A percentile compares a stretch with the other conserved stretches of the same genome.
phyloP scores from a whole-genome alignment of 2,113 vertebrate species.

The Climacteris rufus region DNA sequence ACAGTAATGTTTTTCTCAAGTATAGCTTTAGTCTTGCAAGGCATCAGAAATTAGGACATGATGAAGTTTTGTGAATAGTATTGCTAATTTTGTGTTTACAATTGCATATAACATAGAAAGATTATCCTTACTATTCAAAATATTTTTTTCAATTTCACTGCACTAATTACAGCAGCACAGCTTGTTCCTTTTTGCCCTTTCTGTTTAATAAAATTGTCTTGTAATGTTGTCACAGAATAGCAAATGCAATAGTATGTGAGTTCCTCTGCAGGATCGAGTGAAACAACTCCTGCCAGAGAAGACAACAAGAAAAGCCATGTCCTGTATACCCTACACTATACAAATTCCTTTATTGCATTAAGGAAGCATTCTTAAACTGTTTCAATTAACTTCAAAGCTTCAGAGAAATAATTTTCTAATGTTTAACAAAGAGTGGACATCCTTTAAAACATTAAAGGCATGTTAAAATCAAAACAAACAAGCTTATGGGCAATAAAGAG shows the following conservation, averaged over 20 bases:
- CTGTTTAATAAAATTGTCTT: background rate
- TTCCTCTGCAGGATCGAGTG: background rate
- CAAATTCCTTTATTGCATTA: background rate
- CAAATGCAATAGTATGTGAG: background rate
- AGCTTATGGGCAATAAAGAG: background rate
- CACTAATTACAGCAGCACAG: background rate
- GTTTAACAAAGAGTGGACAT: background rate
- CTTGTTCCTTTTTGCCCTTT: background rate
- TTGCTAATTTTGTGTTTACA: background rate
- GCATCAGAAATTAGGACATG: background rate
- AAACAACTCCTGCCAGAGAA: background rate
- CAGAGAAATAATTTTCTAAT: background rate
- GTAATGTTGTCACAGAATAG: background rate
- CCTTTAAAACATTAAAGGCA: background rate
- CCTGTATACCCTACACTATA: background rate
- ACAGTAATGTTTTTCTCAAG: background rate
- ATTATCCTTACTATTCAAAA: background rate
- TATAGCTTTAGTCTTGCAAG: background rate
- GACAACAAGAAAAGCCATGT: background rate
- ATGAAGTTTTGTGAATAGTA: background rate
- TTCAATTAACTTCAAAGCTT: constrained; percentile 20
- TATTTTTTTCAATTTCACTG: background rate
- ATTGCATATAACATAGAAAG: background rate
- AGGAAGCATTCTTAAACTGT: background rate
- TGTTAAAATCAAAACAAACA: background rate